Conservation (phyloP, 2,888 invertebrate species). For the Idaea straminata region DNA sequence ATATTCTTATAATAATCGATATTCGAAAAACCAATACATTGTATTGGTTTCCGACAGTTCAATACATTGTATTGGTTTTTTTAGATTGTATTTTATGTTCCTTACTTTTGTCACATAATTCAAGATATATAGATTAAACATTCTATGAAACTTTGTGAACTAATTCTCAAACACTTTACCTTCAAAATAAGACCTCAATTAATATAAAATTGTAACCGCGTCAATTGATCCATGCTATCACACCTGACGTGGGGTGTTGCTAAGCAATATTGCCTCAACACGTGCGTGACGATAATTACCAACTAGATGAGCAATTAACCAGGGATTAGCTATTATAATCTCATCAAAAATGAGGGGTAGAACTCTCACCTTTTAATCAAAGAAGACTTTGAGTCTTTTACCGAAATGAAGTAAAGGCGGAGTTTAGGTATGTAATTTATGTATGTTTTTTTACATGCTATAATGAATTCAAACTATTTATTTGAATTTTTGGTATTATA, state of each 20-base stretch:
- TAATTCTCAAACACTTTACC: not conserved
- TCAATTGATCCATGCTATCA: conserved; percentile 10
- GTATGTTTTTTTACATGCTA: no score
- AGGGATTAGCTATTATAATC: conserved; percentile 65
- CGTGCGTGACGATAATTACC: conserved; percentile 59
- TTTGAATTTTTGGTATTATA: no score
- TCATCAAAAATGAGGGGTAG: conserved; percentile 40
- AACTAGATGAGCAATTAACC: conserved; percentile 68
- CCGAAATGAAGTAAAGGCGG: not conserved
- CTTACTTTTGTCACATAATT: no score
- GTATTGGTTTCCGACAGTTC: no score
- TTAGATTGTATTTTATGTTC: no score
- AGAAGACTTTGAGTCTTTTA: not conserved
- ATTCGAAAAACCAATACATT: no score
- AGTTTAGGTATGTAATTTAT: no score
- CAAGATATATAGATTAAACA: not conserved
- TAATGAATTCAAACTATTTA: no score
- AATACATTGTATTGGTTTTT: no score
- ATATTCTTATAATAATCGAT: not conserved
- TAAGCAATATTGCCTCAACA: conserved; percentile 53
- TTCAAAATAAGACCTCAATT: not conserved
- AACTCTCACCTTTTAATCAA: conserved; percentile 9
- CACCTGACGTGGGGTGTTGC: conserved; percentile 46
- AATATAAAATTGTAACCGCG: conserved; percentile 26
- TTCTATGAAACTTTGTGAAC: not conserved